A percentile compares a stretch with the other conserved stretches of the same genome.
These are phyloP conservation scores for Amblyopsis hoosieri DNA, from an alignment of 2,797 vertebrate species.

Conservation along the genomic window DNA sequence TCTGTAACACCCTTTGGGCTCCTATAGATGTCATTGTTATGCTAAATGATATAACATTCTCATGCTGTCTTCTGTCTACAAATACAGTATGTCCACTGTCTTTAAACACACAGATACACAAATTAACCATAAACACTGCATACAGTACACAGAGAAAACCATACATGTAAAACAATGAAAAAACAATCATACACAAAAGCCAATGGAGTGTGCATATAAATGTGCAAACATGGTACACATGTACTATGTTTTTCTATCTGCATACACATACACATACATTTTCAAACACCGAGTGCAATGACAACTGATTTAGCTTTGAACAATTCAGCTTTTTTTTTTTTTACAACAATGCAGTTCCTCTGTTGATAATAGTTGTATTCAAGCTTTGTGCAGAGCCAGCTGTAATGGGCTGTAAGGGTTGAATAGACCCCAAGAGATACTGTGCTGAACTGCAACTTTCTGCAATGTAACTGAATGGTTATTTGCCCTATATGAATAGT, in stretches of 20 bases:
- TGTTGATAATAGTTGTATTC: conserved; percentile 44
- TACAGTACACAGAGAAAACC: conserved; percentile 20
- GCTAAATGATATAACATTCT: conserved; percentile 66
- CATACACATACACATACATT: conserved; percentile 18
- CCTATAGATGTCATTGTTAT: conserved; percentile 72
- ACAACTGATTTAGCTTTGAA: conserved; percentile 62
- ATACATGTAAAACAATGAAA: conserved; percentile 27
- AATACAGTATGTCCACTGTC: conserved; percentile 16
- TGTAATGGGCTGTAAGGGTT: conserved; percentile 33
- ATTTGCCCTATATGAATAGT: too few species aligned
- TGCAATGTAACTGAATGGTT: too few species aligned
- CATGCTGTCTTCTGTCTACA: conserved; percentile 41
- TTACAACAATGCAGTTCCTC: conserved; percentile 42
- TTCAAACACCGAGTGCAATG: conserved; percentile 61
- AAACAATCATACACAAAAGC: conserved; percentile 8
- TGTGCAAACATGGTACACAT: conserved; percentile 20
- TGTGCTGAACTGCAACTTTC: not conserved
- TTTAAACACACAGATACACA: conserved; percentile 7
- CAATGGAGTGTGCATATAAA: conserved; percentile 20
- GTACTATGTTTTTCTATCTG: conserved; percentile 12
- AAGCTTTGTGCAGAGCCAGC: conserved; percentile 32
- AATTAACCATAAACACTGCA: conserved; percentile 28
- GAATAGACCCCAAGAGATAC: conserved; percentile 16
- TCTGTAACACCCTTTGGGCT: conserved; percentile 57
- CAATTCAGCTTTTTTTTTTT: conserved; percentile 69